Evolutionary conservation across 2,888 invertebrate genomes (phyloP).

Genomic region (Pinctada fucata): DNA sequence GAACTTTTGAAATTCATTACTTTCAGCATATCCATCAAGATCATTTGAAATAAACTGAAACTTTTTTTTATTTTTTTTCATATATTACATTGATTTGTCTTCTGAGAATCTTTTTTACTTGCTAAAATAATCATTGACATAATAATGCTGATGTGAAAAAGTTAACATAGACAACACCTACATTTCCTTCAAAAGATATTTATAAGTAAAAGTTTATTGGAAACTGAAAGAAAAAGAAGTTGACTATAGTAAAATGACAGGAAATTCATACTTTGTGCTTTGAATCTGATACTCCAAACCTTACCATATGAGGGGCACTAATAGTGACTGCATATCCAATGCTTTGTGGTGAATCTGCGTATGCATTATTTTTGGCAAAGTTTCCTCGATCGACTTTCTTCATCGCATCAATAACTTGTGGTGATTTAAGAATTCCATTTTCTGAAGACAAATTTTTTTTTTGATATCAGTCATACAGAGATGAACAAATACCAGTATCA

Average conservation of each 20-base stretch:
- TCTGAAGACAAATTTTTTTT: slow-evolving; percentile 49
- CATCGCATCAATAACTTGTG: slow-evolving; percentile 73
- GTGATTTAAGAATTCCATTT: slow-evolving; percentile 74
- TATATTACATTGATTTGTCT: no score
- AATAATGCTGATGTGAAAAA: no score
- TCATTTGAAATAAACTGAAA: no score
- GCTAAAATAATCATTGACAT: no score
- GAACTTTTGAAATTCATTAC: neutral
- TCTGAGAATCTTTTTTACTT: no score
- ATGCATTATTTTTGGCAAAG: slow-evolving; percentile 70
- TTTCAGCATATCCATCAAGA: neutral
- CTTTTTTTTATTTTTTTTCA: no score
- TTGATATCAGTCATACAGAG: neutral
- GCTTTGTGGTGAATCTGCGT: slow-evolving; percentile 78
- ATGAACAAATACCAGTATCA: neutral
- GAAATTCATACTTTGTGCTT: no score
- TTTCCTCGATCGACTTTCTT: slow-evolving; percentile 73
- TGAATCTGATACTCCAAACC: neutral
- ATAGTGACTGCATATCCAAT: slow-evolving; percentile 91
- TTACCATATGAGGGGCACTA: slow-evolving; percentile 77
- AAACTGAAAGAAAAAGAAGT: no score
- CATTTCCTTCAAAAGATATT: no score
- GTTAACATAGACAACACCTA: no score
- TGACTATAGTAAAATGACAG: no score
- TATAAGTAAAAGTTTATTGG: no score